These are phyloP conservation scores for Crotalus helleri DNA, from an alignment of 2,113 vertebrate species.

Conservation along the genomic window DNA sequence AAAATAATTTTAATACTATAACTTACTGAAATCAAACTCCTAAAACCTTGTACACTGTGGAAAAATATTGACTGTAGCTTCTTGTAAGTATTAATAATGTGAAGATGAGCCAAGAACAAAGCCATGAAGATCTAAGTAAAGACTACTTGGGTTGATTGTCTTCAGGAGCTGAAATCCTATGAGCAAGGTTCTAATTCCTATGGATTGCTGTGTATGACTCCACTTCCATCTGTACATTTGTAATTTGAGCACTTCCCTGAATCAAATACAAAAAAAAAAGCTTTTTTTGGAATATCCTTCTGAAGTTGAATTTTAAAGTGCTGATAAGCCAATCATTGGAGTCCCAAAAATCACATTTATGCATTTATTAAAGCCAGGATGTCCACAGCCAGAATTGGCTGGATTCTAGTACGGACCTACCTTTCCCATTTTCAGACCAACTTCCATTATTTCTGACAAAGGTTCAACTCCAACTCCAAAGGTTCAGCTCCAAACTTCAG, in stretches of 20 bases:
- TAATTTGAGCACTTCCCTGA: neutral
- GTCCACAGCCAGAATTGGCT: neutral
- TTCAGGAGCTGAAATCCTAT: neutral
- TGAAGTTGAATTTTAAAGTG: neutral
- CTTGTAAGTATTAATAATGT: neutral
- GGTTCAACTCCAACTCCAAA: neutral
- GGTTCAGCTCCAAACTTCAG: neutral
- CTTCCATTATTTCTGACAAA: neutral
- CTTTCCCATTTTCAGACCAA: neutral
- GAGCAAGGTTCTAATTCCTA: neutral
- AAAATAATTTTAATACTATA: neutral
- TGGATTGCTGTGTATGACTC: neutral
- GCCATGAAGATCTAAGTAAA: neutral
- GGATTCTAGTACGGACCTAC: neutral
- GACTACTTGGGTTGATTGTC: neutral
- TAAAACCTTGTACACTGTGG: neutral
- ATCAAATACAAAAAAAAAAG: neutral
- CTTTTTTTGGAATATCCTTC: neutral
- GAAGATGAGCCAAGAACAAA: neutral
- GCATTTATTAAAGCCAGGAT: neutral
- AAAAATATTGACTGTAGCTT: neutral
- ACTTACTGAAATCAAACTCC: neutral
- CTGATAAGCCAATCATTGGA: neutral
- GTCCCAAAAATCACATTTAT: neutral
- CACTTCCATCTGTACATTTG: neutral